Evolutionary conservation across 2,113 vertebrate species (phyloP).

Genomic region (Acrocephalus arundinaceus): DNA sequence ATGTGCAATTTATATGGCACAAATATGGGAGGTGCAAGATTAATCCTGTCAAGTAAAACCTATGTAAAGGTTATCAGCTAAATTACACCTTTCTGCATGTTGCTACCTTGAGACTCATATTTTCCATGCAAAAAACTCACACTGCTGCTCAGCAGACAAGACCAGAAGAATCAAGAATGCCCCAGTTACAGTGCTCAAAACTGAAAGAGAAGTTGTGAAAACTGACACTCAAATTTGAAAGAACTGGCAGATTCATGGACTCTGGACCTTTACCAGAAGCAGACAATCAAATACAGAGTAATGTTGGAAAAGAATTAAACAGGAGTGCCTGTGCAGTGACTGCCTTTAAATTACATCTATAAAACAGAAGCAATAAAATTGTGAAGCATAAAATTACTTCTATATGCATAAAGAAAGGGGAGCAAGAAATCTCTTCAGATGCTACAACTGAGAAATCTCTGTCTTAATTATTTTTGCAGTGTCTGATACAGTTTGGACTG

Average conservation of each 20-base stretch:
- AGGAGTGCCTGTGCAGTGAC: not conserved
- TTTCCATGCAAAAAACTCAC: not conserved
- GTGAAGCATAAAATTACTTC: not conserved
- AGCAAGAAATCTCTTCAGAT: not conserved
- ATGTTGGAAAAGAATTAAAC: not conserved
- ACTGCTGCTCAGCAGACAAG: not conserved
- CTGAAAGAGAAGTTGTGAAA: not conserved
- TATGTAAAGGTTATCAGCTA: not conserved
- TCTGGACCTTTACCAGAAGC: not conserved
- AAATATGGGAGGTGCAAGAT: not conserved
- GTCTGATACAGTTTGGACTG: not conserved
- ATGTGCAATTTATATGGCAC: not conserved
- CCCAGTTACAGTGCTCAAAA: not conserved
- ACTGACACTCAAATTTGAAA: not conserved
- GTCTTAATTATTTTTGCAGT: not conserved
- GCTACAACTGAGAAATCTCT: not conserved
- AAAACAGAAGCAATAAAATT: not conserved
- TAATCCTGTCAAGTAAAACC: not conserved
- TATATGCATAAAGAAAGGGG: not conserved
- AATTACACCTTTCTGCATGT: not conserved
- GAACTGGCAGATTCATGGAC: not conserved
- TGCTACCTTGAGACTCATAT: not conserved
- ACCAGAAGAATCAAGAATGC: not conserved
- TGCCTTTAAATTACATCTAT: not conserved
- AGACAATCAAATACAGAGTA: not conserved